Evolutionary conservation across 2,113 vertebrate genomes (phyloP), one percentile per base, ranked within the genome.

Genomic region (Terrapene triunguis): DNA sequence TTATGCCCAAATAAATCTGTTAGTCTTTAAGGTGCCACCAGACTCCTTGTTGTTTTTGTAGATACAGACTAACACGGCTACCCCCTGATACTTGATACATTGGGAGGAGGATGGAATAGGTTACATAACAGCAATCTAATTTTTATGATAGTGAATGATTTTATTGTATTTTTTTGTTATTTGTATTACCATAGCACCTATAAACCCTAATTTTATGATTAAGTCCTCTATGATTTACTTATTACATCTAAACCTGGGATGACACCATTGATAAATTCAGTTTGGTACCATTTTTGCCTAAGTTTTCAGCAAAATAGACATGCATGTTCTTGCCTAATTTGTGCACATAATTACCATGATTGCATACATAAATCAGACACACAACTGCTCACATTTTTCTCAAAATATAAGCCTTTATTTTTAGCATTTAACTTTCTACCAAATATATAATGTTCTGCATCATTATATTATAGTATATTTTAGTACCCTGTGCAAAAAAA

Each of bases 121-220:
- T 97, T 95, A 87, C 10, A 21, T 94, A 96, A 96, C 6, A 95
- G 85, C 0, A 47, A 87, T 96, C 21, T 0, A 85, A 76, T 97
- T 97, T 97, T 93, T 93, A 80, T 89, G 82, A 88, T 87, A 89
- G 25, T 79, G 85, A 95, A 89, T 83, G 24, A 91, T 88, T 96
- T 74, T 92, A 84, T 94, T 97, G 83, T 92, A 32, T 69, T 72
- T 10, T 72, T 72, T 72, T 72, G 22, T 69, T 72, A 72, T 72
- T 35, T 72, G 29, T 38, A 38, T 38, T 72, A 72, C 19, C 16
- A 10, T 72, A 38, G 19, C 35, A 72, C 5, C 65, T 72, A n/a
- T 9, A 72, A 72, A 22, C 65, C n/a, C 19, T 72, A 72, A 38
- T 72, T 72, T 38, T 89, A 88, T 74, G 74, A 83, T 65, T 87